Conservation (phyloP, 2,113 vertebrate genomes). For the Sceloporus undulatus region DNA sequence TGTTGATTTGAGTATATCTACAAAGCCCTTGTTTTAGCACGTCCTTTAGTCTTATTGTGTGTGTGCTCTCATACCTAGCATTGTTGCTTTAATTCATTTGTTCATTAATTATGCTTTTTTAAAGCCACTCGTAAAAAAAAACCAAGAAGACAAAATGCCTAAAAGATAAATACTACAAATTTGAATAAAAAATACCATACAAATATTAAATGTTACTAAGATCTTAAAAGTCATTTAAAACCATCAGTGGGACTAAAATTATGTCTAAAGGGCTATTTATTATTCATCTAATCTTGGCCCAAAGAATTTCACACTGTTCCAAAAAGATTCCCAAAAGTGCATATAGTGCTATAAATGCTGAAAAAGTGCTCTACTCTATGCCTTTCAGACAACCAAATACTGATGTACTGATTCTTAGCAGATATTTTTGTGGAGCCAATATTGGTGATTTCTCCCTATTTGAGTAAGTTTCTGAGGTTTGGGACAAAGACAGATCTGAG, state of each 20-base stretch:
- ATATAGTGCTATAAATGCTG: neutral
- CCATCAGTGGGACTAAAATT: neutral
- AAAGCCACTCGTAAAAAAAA: neutral
- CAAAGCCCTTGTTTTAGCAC: neutral
- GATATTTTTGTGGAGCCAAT: neutral
- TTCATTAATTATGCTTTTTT: neutral
- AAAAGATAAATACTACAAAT: neutral
- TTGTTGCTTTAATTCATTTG: neutral
- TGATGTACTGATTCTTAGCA: neutral
- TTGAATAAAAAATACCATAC: neutral
- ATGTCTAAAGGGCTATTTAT: neutral
- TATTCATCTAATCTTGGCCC: neutral
- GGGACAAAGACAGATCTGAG: neutral
- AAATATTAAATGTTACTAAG: neutral
- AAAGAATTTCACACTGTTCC: neutral
- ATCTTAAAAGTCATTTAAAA: neutral
- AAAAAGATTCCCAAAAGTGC: neutral
- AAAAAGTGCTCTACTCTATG: neutral
- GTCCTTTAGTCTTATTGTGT: neutral
- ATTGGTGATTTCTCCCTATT: neutral
- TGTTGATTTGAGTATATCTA: neutral
- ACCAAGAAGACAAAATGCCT: neutral
- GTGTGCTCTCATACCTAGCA: neutral
- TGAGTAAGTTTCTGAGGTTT: neutral
- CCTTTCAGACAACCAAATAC: neutral